These are phyloP conservation scores for Epiblema foenella DNA, from an alignment of 2,888 invertebrate genomes.

Conservation along the genomic window DNA sequence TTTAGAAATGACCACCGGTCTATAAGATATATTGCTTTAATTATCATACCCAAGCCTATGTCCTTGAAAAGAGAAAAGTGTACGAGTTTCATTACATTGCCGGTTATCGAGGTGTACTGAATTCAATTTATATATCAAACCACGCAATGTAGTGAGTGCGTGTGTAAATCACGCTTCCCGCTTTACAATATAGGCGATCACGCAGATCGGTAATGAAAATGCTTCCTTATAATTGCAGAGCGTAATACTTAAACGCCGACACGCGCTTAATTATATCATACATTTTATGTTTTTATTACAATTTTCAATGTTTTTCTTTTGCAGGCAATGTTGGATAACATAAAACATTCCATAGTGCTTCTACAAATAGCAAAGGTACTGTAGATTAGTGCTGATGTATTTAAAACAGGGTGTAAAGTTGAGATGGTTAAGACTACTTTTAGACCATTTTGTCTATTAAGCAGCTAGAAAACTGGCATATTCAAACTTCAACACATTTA, in stretches of 20 bases:
- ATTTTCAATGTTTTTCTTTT: slow-evolving; percentile 62
- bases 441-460: no score
- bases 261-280: slow-evolving; percentile 10
- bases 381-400: slow-evolving; percentile 44
- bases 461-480: no score
- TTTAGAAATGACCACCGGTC: no score
- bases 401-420: slow-evolving; percentile 1
- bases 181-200: no score
- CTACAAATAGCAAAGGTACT: slow-evolving; percentile 98
- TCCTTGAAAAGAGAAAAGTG: no score
- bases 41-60: not conserved
- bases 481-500: no score
- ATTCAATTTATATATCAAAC: no score
- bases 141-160: no score
- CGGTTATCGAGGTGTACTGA: no score
- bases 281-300: slow-evolving; percentile 42
- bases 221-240: not conserved
- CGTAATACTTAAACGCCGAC: slow-evolving; percentile 22
- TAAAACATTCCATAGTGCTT: slow-evolving; percentile 99
- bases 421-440: not conserved
- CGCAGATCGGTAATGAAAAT: no score
- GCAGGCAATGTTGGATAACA: slow-evolving; percentile 97
- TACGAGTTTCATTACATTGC: no score
- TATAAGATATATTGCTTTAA: not conserved
- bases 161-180: no score